Base-by-base conservation (phyloP, 2,888 invertebrate species). In the Amaurobius ferox region DNA sequence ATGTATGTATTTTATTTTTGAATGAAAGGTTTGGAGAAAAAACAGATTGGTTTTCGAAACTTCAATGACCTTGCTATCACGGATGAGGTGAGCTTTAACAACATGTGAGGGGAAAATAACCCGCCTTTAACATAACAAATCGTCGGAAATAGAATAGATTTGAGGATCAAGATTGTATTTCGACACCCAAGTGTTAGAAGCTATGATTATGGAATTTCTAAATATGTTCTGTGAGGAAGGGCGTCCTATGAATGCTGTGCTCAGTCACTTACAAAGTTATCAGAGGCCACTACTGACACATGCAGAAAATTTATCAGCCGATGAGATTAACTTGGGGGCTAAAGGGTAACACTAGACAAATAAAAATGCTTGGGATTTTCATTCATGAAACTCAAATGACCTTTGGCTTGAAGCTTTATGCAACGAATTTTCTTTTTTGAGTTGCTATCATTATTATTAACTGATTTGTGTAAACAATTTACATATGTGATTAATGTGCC, bases 1-100 rank as follows among this genome's bases (percentile, higher is more conserved):
- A 44, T n/a, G n/a, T n/a, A n/a, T n/a, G 64, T 28, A 44, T 44
- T 35, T 44, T 62, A 35, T 39, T 61, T 61, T 35, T 61, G 32
- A 28, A 32, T 23, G 23, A 11, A 35, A 73, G 62, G 68, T 39
- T 23, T 39, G 23, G 11, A 39, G 39, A 23, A 39, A n/a, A 39
- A 61, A 73, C n/a, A 77, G 64, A 76, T 76, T 62, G 23, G 30
- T 64, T 66, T 30, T 11, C 28, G 44, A 77, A 77, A 23, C 32
- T 29, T 40, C 32, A 32, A 1, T 70, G 78, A 70, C 70, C 78
- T 70, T 78, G 78, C 61, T 29, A 19, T 78, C 68, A 70, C 70
- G 70, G 32, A 16, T 30, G 35, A 32, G 32, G 9, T 7, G 55
- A 30, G 23, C 48, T 28, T 28, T 67, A 23, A 55, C 44, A 44